A percentile compares a stretch with the other conserved stretches of the same genome.
These are phyloP conservation scores for Melanotus villosus DNA, from an alignment of 2,888 invertebrate species.

Conservation along the genomic window DNA sequence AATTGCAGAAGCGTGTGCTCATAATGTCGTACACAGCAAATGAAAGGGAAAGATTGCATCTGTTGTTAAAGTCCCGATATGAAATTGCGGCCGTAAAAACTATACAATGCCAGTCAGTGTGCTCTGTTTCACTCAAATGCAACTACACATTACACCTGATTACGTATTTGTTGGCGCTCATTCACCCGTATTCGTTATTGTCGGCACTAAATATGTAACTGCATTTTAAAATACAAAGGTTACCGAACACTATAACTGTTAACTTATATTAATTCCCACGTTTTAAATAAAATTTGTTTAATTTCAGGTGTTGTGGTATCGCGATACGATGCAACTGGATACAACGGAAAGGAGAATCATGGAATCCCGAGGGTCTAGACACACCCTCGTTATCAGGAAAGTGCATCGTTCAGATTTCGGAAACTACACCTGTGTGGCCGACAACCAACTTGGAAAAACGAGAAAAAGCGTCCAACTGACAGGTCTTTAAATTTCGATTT, in stretches of 20 bases:
- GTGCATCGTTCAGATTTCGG: constrained; percentile 79
- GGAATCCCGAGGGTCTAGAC: constrained; percentile 77
- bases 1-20: constrained; percentile 34
- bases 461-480: constrained; percentile 77
- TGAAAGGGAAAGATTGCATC: constrained; percentile 36
- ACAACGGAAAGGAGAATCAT: constrained; percentile 77
- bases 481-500: constrained; percentile 66
- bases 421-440: constrained; percentile 80
- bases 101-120: constrained; percentile 25
- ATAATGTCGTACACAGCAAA: constrained; percentile 23
- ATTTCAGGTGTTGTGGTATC: constrained; percentile 77
- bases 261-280: neutral
- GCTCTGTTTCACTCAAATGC: constrained; percentile 24
- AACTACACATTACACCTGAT: constrained; percentile 32
- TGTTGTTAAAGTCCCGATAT: constrained; percentile 19
- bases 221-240: constrained; percentile 1
- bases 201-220: constrained; percentile 6
- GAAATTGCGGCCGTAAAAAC: constrained; percentile 27
- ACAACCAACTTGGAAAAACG: constrained; percentile 78
- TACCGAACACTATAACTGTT: neutral
- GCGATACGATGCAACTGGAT: constrained; percentile 78
- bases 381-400: constrained; percentile 78
- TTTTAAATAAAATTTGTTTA: neutral
- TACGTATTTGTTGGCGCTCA: constrained; percentile 20
- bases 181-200: constrained; percentile 5